Evolutionary conservation across 2,113 vertebrate genomes (phyloP), one percentile per base, ranked within the genome.

Genomic region (Aphyosemion australe): DNA sequence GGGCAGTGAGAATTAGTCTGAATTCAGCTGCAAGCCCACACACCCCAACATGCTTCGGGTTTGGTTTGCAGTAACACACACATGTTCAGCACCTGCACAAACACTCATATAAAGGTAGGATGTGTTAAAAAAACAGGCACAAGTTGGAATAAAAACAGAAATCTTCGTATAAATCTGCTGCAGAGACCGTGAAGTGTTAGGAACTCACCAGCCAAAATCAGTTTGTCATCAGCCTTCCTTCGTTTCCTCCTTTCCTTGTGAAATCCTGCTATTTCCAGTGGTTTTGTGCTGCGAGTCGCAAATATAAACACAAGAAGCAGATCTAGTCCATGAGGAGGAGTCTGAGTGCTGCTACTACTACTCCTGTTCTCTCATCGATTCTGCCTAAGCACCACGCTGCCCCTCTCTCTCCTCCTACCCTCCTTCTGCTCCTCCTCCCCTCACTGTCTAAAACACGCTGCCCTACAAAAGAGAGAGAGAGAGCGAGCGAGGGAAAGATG

Each of bases 221-320:
- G 73, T 76, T 78, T 83, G 77, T 84, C 92, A 92, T 92, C 89
- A 88, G 89, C 82, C 85, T 76, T 82, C 65, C 76, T 57, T 73
- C 61, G 34, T 48, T 37, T 78, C 73, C 80, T 34, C 13, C 56
- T 46, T 62, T 71, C 56, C 34, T 34, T 66, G 54, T 48, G 12
- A 26, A 65, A 85, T 67, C 76, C 61, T 47, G 14, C 69, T 18
- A 65, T 80, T 65, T 75, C 67, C 78, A 60, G 16, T 63, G 5
- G 1, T 46, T 26, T 14, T 64, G 53, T 32, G 59, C 45, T n/a
- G 57, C 34, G 49, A 1, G 18, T 59, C 45, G 42, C 31, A 48
- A 50, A 59, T 51, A 31, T 37, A 37, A 49, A 20, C 49, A 60
- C 49, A 63, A 58, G 39, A 61, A 56, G 46, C 56, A 60, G 55